A percentile compares a stretch with the other conserved stretches of the same genome.
Conservation (phyloP, 2,888 invertebrate genomes). For the Trisateles emortualis region DNA sequence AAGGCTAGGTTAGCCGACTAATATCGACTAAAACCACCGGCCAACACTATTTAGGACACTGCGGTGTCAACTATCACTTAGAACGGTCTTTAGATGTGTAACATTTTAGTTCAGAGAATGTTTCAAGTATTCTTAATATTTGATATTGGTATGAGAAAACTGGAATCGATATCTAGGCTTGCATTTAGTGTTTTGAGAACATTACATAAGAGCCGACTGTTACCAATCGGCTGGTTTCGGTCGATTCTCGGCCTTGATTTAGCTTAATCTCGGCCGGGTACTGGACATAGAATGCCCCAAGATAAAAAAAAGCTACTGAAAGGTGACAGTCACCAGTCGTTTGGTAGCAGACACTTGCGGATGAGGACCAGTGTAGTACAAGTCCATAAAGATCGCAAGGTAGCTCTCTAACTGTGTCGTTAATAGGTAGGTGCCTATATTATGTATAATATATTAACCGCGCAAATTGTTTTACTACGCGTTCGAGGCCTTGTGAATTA, state of each 20-base stretch:
- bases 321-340: too few species aligned
- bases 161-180: too few species aligned
- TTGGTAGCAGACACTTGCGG: too few species aligned
- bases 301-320: too few species aligned
- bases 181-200: too few species aligned
- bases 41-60: slow-evolving; percentile 49
- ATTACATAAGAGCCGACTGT: too few species aligned
- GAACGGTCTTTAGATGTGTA: slow-evolving; percentile 11
- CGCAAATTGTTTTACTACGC: slow-evolving; percentile 53
- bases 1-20: slow-evolving; percentile 53
- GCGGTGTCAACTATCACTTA: slow-evolving; percentile 47
- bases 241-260: too few species aligned
- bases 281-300: too few species aligned
- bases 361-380: too few species aligned
- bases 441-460: slow-evolving; percentile 35
- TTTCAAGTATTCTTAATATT: not conserved
- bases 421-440: slow-evolving; percentile 11
- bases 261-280: too few species aligned
- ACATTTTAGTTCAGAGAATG: slow-evolving; percentile 2
- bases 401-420: slow-evolving; percentile 20
- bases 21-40: slow-evolving; percentile 43
- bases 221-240: too few species aligned
- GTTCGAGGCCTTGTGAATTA: slow-evolving; percentile 42
- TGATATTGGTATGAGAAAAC: not conserved
- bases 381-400: slow-evolving; percentile 24